Evolutionary conservation across 2,797 vertebrate genomes (phyloP), one percentile per base, ranked within the genome.

Genomic region (Peromyscus aztecus): DNA sequence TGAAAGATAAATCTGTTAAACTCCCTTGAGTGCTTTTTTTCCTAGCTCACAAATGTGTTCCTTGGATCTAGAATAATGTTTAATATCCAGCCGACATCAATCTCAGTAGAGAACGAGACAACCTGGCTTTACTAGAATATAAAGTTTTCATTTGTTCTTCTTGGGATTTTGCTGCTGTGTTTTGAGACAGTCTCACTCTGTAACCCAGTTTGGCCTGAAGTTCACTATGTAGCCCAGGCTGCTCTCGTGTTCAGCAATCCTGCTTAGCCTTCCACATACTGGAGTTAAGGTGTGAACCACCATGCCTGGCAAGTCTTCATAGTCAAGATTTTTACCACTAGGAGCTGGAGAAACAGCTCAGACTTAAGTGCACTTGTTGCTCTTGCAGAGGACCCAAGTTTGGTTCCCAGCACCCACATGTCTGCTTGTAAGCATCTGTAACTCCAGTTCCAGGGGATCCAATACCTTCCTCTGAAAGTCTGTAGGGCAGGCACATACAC

Each of bases 1-100:
- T 61, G 19, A 88, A 94, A 97, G 90, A 96, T 69, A 93, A 96
- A 95, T 93, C 2, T 96, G 76, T 92, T 82, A 82, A 96, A 97
- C 21, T 96, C 89, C 77, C 63, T 96, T 89, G 89, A 61, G 85
- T 95, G 59, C 34, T 97, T 94, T 95, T 93, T 97, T 90, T 88
- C 91, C 77, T 94, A 80, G 87, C 63, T 96, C 85, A 97, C 59
- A 49, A 84, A 46, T 85, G 61, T 69, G 89, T 57, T 89, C 59
- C 43, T 87, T 94, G 85, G 94, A 90, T 89, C 84, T 63, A 78
- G n/a, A 96, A 97, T 84, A 94, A 95, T 71, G 57, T 85, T 73
- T 96, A 82, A 91, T 61, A 96, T 63, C 75, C 6, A 76, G 40
- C 55, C 90, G 81, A 76, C 65, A 96, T 76, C 71, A 90, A 93